Evolutionary conservation across 2,888 invertebrate genomes (phyloP), one percentile per base, ranked within the genome.

Genomic region (Atrina japonica): DNA sequence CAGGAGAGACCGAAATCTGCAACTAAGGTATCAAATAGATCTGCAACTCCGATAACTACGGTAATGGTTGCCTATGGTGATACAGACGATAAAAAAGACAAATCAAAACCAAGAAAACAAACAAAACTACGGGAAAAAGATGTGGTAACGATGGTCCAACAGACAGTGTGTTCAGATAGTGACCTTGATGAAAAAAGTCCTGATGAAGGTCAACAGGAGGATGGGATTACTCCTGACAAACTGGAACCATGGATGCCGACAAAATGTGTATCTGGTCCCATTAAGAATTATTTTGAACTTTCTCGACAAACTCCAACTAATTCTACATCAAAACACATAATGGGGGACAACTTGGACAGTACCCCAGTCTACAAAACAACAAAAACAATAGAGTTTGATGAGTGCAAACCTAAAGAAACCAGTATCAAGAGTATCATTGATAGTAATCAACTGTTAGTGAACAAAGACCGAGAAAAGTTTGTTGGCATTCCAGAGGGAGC

Each of bases 41-140:
- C 70, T 45, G 63, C 73, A 25, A 74, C 73, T 58, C 76, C 78
- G 11, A 63, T 82, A 18, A 72, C 79, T 3, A 78, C 70, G 25
- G 78, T 82, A 9, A 79, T 73, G 21, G 83, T 80, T n/a, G 77
- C 78, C 52, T 84, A 84, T 67, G 78, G 80, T 23, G 68, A 71
- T 23, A 52, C 69, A 21, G 75, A 76, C n/a, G 52, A 68, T 25
- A 58, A 66, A 16, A 75, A 66, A 41, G 71, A 70, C 40, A 61
- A 25, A 7, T 64, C 70, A 65, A 69, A 68, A 50, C 43, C 27
- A 41, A 60, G 66, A 53, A 55, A 55, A 53, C 63, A 53, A 53
- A 74, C 60, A 30, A 78, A 59, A 23, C 47, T 60, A 35, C 63
- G 43, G 29, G 74, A 72, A 55, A 81, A 78, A 59, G 82, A 84